phyloP scores from a whole-genome alignment of 2,888 invertebrate species.

The Coelopa pilipes region DNA sequence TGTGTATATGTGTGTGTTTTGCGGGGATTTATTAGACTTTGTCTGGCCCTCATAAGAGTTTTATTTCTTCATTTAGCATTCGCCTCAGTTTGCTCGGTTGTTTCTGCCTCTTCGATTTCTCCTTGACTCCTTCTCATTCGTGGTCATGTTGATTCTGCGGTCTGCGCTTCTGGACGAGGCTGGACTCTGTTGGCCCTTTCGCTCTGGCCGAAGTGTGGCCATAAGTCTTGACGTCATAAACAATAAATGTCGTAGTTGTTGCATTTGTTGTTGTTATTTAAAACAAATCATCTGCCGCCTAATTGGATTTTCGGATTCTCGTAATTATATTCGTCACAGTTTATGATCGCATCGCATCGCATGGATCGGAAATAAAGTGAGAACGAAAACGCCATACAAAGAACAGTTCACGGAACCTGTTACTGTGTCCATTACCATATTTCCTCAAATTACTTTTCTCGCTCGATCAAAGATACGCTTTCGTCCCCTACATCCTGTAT shows the following conservation, averaged over 20 bases:
- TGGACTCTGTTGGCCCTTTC: not conserved
- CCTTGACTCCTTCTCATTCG: not conserved
- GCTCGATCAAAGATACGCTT: too few relatives aligned
- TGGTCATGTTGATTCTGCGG: not conserved
- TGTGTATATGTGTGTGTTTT: not conserved
- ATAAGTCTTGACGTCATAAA: slow-evolving; percentile 25
- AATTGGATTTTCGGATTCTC: slow-evolving; percentile 1
- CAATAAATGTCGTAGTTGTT: slow-evolving; percentile 28
- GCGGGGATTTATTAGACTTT: not conserved
- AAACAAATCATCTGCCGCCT: not conserved
- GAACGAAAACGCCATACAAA: too few relatives aligned
- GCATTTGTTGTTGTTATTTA: slow-evolving; percentile 5
- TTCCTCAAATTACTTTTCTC: too few relatives aligned
- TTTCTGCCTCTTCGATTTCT: too few relatives aligned
- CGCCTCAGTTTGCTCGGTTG: not conserved
- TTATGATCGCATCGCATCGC: too few relatives aligned
- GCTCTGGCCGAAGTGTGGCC: slow-evolving; percentile 25
- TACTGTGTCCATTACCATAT: too few relatives aligned
- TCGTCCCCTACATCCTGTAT: too few relatives aligned
- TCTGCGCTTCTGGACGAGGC: too few relatives aligned
- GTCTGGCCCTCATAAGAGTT: slow-evolving; percentile 11
- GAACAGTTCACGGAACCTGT: too few relatives aligned
- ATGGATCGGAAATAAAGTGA: too few relatives aligned
- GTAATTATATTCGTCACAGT: not conserved
- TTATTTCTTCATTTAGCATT: not conserved